These are phyloP conservation scores for Cyanocitta stelleri DNA, from an alignment of 2,113 vertebrate genomes.

Conservation along the genomic window DNA sequence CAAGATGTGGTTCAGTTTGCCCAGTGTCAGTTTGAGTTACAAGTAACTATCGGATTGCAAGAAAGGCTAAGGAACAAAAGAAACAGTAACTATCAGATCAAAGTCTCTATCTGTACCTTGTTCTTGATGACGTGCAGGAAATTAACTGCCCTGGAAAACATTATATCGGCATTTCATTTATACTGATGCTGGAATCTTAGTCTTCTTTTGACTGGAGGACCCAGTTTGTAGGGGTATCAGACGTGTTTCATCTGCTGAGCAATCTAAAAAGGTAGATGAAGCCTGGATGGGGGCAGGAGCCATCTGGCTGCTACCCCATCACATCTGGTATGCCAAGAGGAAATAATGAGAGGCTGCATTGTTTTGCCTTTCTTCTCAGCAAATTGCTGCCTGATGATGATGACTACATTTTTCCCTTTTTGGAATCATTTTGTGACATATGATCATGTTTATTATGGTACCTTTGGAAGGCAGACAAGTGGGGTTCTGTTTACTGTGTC, in stretches of 20 bases:
- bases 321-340: slow-evolving; percentile 40
- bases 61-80: neutral
- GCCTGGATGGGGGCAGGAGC: slow-evolving; percentile 20
- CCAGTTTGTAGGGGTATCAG: neutral
- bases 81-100: neutral
- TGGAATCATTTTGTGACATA: neutral
- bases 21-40: neutral
- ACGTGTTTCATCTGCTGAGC: neutral
- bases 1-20: neutral
- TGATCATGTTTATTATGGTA: neutral
- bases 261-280: neutral
- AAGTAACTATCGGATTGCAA: neutral
- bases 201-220: neutral
- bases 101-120: neutral
- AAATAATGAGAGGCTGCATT: slow-evolving; percentile 39
- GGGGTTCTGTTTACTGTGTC: neutral
- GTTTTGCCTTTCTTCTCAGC: slow-evolving; percentile 28
- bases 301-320: slow-evolving; percentile 41
- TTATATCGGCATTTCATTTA: neutral
- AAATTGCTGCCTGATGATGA: slow-evolving; percentile 2
- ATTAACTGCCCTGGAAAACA: neutral
- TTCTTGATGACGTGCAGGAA: fast-evolving
- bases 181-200: neutral
- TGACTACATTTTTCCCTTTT: neutral
- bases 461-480: neutral